Evolutionary conservation across 2,797 vertebrate species (phyloP), one percentile per base, ranked within the genome.

Genomic region (Sandelia bainsii): DNA sequence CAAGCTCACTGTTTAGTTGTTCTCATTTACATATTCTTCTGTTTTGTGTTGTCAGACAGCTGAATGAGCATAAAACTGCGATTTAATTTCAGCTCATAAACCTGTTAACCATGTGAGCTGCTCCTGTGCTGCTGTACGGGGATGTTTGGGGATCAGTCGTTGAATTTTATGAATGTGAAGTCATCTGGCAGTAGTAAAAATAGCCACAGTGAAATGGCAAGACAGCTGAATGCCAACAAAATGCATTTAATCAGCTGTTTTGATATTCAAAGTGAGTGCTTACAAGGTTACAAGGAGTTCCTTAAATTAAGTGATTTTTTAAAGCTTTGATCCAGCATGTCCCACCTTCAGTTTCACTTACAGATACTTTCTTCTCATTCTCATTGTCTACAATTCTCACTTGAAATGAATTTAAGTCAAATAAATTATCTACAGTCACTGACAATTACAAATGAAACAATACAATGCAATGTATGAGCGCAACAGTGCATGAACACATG

Each of bases 251-350:
- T 20, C n/a, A 13, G 29, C 29, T 56, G 13, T 23, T 34, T 25
- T 44, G 49, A 60, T 20, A 58, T 77, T 69, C 56, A 16, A 64
- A 77, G 49, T 3, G 10, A 63, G n/a, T 44, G 4, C 42, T 60
- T 22, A 44, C 11, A 34, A 61, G 16, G 29, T 57, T 64, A n/a
- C n/a, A n/a, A n/a, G n/a, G n/a, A 76, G 46, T 34, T 49, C 49
- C 19, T 75, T 61, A 68, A 75, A 62, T 42, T 1, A 14, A 22
- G 29, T 44, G n/a, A 46, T 73, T 68, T 46, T 44, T 49, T 85
- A 73, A 52, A 77, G 34, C 17, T 51, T 32, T 79, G 74, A 84
- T 87, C 60, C 29, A 12, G 8, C 34, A 13, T 79, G 75, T 83
- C 86, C 57, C 27, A 12, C 10, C 29, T 13, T 69, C 11, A 8